Percentiles rank a stretch among this genome's conserved stretches.
Conservation (phyloP, 2,113 vertebrate genomes). For the Bos javanicus region DNA sequence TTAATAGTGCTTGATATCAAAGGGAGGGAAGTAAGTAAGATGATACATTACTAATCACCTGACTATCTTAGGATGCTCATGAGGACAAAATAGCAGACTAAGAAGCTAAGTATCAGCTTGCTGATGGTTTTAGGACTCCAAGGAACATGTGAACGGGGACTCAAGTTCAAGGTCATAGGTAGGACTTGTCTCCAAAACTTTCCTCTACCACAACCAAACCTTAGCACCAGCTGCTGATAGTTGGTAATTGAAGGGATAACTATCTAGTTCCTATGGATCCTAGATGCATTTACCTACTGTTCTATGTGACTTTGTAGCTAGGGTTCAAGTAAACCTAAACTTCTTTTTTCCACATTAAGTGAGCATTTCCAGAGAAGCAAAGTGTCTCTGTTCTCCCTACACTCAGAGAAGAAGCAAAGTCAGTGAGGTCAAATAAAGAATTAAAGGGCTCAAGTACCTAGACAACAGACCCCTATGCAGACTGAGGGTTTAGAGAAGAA, state of each 20-base stretch:
- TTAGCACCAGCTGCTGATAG: neutral
- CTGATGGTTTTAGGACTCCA: neutral
- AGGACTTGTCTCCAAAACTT: neutral
- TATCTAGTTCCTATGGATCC: too few species aligned
- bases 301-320: neutral
- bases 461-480: neutral
- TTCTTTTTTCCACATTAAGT: neutral
- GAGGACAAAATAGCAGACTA: neutral
- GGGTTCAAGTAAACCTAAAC: neutral
- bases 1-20: neutral
- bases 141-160: neutral
- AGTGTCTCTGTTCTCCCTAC: neutral
- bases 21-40: neutral
- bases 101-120: neutral
- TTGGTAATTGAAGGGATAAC: neutral
- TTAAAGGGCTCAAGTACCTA: neutral
- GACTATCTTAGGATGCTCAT: neutral
- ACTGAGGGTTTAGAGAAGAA: neutral
- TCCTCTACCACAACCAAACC: neutral
- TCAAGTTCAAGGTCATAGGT: neutral
- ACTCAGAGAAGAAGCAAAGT: neutral
- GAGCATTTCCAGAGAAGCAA: neutral
- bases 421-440: neutral
- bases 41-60: neutral
- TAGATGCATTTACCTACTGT: neutral